Conservation (phyloP, 2,888 invertebrate genomes). For the Elysia crispata region DNA sequence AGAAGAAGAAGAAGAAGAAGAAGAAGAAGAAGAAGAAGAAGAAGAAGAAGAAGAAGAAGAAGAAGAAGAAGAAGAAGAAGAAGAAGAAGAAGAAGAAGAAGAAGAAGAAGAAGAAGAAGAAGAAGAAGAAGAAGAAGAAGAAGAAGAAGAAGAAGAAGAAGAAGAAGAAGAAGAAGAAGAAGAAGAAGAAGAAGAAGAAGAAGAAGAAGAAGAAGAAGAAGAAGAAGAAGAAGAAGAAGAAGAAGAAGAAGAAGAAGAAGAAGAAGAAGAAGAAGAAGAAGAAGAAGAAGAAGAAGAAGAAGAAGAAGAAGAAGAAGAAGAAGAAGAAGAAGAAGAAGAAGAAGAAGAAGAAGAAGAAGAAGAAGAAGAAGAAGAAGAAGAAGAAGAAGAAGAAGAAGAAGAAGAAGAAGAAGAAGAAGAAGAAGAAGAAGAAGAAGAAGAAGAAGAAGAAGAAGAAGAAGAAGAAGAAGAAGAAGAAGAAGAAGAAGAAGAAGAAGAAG, state of each 20-base stretch:
- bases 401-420: no score
- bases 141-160: slow-evolving; percentile 35
- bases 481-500: slow-evolving; percentile 9
- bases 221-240: slow-evolving; percentile 29
- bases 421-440: no score
- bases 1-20: slow-evolving; percentile 31
- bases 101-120: slow-evolving; percentile 41
- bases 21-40: slow-evolving; percentile 17
- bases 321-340: slow-evolving; percentile 14
- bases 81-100: slow-evolving; percentile 40
- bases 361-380: slow-evolving; percentile 34
- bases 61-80: slow-evolving; percentile 39
- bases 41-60: slow-evolving; percentile 2
- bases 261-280: slow-evolving; percentile 24
- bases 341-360: slow-evolving; percentile 35
- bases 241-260: slow-evolving; percentile 30
- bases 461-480: slow-evolving; percentile 25
- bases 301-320: slow-evolving; percentile 29
- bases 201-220: slow-evolving; percentile 28
- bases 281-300: slow-evolving; percentile 39
- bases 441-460: background rate
- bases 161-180: background rate
- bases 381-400: slow-evolving; percentile 26
- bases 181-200: slow-evolving; percentile 21
- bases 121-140: slow-evolving; percentile 40